A percentile compares a stretch with the other conserved stretches of the same genome.
phyloP scores from a whole-genome alignment of 2,113 vertebrate species.

The Mellivora capensis region DNA sequence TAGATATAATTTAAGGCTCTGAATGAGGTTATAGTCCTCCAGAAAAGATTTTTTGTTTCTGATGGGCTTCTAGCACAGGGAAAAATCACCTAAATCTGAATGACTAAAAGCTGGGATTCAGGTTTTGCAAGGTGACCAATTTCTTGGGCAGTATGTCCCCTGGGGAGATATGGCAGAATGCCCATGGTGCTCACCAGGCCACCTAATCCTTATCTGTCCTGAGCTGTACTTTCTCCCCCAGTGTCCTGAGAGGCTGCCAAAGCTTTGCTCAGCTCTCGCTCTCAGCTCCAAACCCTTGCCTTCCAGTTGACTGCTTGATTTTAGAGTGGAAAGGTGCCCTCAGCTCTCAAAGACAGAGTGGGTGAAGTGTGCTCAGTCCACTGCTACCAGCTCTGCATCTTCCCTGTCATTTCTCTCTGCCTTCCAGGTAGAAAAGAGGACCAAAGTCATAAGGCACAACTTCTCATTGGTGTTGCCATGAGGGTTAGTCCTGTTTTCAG shows the following conservation, averaged over 20 bases:
- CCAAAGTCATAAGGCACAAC: conserved; percentile 68
- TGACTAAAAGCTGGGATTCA: neutral
- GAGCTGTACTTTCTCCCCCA: neutral
- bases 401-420: conserved; percentile 70
- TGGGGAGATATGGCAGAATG: neutral
- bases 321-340: neutral
- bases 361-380: too few relatives aligned
- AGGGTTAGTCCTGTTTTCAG: conserved; percentile 75
- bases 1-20: neutral
- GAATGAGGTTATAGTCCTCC: neutral
- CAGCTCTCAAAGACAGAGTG: neutral
- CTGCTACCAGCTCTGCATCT: neutral
- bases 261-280: neutral
- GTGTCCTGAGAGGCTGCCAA: neutral
- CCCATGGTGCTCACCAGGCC: neutral
- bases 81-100: neutral
- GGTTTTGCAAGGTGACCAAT: neutral
- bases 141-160: neutral
- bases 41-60: neutral
- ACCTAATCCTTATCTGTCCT: neutral
- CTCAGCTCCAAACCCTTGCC: neutral
- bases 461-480: conserved; percentile 73
- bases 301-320: neutral
- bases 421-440: conserved; percentile 72
- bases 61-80: neutral